These are phyloP conservation scores for Cassiopea andromeda DNA, from an alignment of 30 jellyfish, hydroid and myxozoan genomes.

Conservation along the genomic window DNA sequence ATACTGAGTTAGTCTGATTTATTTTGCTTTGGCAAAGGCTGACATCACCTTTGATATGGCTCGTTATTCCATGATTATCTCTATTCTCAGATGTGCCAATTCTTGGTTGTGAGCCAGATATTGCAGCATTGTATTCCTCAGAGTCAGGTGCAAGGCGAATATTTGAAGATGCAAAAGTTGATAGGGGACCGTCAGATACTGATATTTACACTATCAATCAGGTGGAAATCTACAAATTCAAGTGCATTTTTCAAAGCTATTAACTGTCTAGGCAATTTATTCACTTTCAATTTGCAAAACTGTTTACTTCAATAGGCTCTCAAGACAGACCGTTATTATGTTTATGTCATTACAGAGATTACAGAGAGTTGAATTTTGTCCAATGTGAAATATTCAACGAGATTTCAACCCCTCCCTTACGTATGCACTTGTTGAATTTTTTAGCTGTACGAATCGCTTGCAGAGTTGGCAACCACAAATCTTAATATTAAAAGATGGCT, in stretches of 20 bases:
- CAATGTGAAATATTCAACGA: too few relatives aligned
- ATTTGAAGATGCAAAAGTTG: conserved; percentile 78
- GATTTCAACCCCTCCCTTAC: too few relatives aligned
- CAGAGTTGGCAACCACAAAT: conserved; percentile 72
- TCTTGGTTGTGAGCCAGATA: conserved; percentile 91
- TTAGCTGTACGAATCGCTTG: conserved; percentile 82
- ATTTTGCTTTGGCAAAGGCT: too few relatives aligned
- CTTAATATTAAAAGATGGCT: conserved; percentile 83
- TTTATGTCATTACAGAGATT: too few relatives aligned
- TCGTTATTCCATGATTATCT: background rate
- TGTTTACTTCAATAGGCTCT: too few relatives aligned
- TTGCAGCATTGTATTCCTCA: conserved; percentile 80
- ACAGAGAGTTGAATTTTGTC: too few relatives aligned
- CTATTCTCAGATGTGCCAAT: conserved; percentile 72
- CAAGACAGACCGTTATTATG: too few relatives aligned
- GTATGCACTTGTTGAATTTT: background rate
- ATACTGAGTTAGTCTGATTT: too few relatives aligned
- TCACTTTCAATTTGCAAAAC: too few relatives aligned
- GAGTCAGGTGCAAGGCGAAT: conserved; percentile 92
- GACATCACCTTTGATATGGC: too few relatives aligned
- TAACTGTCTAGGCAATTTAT: too few relatives aligned
- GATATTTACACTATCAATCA: conserved; percentile 76
- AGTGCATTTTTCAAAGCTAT: too few relatives aligned
- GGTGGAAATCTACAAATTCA: conserved; percentile 15
- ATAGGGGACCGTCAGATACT: conserved; percentile 80